phyloP scores from a whole-genome alignment of 2,888 invertebrate genomes.

The Yponomeuta cagnagella region DNA sequence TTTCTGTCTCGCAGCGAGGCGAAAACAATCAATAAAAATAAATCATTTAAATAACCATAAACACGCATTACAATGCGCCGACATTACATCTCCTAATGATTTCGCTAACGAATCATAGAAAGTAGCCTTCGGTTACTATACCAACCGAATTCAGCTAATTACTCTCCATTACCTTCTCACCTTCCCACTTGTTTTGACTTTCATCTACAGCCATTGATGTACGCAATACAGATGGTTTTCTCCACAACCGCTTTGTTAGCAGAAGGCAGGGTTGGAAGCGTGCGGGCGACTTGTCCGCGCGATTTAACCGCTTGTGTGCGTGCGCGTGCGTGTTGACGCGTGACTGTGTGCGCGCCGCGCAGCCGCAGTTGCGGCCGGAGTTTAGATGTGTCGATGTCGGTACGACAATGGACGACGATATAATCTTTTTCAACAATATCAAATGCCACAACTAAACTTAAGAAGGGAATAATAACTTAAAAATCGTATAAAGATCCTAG shows the following conservation, averaged over 20 bases:
- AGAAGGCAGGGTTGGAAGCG: constrained; percentile 51
- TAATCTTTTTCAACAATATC: too few relatives aligned
- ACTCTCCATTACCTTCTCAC: background rate
- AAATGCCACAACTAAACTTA: too few relatives aligned
- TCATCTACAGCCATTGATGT: background rate
- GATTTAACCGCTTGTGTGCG: constrained; percentile 38
- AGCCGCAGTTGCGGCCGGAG: constrained; percentile 1
- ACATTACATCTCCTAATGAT: constrained; percentile 75
- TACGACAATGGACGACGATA: background rate
- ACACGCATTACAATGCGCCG: constrained; percentile 72
- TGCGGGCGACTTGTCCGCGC: constrained; percentile 47
- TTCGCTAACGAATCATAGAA: constrained; percentile 76
- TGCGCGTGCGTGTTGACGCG: constrained; percentile 24
- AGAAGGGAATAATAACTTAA: too few relatives aligned
- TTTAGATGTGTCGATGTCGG: background rate
- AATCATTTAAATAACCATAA: constrained; percentile 76
- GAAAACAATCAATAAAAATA: constrained; percentile 76
- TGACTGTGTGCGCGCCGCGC: constrained; percentile 17
- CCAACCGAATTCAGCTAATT: background rate
- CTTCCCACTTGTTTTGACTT: background rate
- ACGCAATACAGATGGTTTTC: background rate
- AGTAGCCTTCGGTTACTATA: constrained; percentile 30
- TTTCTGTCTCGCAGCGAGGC: constrained; percentile 74
- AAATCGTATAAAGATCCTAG: too few relatives aligned
- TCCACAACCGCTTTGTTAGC: background rate